Conservation (phyloP, 2,888 invertebrate species). For the Teinopalpus imperialis region DNA sequence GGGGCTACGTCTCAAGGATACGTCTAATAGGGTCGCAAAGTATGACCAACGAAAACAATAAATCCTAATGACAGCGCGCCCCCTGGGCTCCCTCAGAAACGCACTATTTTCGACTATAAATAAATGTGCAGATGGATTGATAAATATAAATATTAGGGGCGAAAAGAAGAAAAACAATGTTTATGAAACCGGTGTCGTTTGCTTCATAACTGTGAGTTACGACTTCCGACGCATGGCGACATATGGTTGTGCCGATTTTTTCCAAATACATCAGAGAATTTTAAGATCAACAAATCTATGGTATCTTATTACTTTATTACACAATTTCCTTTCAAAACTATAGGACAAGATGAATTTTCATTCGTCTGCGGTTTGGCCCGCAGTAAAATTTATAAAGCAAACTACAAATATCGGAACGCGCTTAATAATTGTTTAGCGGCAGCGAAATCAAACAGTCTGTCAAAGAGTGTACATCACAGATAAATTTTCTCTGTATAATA, state of each 20-base stretch:
- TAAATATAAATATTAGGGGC: conserved; percentile 82
- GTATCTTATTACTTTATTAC: conserved; percentile 28
- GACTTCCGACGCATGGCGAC: conserved; percentile 78
- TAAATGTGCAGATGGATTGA: conserved; percentile 82
- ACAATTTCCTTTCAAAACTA: conserved; percentile 5
- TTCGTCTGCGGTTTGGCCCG: not conserved
- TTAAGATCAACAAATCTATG: conserved; percentile 22
- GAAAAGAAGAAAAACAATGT: conserved; percentile 82
- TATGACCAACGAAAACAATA: conserved; percentile 79
- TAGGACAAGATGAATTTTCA: conserved; percentile 6
- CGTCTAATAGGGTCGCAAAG: conserved; percentile 55
- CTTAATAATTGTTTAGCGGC: conserved; percentile 29
- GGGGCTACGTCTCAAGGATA: conserved; percentile 50
- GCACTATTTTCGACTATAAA: conserved; percentile 80
- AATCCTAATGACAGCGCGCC: conserved; percentile 75
- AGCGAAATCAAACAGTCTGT: conserved; percentile 60
- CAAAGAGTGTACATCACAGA: conserved; percentile 68
- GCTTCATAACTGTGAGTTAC: conserved; percentile 81
- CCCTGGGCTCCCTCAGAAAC: conserved; percentile 75
- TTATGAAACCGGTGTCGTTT: conserved; percentile 81
- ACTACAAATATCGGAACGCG: conserved; percentile 11
- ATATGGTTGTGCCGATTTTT: conserved; percentile 77
- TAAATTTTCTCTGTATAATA: conserved; percentile 75
- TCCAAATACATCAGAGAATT: conserved; percentile 33
- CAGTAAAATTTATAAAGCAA: not conserved